Percentiles rank a stretch among this genome's conserved stretches.
Evolutionary conservation across 2,888 invertebrate species (phyloP).

Genomic region (Drosophila suboccidentalis): DNA sequence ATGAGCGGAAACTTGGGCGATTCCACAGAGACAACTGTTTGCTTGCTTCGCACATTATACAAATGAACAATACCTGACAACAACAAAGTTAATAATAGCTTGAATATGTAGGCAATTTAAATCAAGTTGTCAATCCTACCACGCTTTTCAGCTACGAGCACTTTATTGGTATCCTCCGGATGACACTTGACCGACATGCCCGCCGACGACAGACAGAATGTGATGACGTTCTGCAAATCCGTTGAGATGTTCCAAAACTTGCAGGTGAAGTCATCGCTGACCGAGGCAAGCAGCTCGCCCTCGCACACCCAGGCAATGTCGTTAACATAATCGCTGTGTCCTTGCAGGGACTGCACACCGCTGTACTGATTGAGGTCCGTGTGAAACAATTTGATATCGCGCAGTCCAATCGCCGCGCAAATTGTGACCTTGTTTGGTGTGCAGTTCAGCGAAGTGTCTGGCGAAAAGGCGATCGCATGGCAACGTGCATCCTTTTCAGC

Average conservation of each 20-base stretch:
- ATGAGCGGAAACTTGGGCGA: conserved; percentile 88
- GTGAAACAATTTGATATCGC: conserved; percentile 87
- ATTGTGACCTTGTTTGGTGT: conserved; percentile 87
- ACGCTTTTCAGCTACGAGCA: conserved; percentile 91
- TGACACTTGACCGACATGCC: conserved; percentile 90
- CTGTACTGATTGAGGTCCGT: conserved; percentile 87
- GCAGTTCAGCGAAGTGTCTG: conserved; percentile 88
- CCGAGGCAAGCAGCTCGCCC: conserved; percentile 90
- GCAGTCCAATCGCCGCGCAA: conserved; percentile 87
- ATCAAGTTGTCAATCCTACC: conserved; percentile 71
- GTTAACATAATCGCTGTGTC: conserved; percentile 90
- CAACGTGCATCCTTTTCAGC: conserved; percentile 87
- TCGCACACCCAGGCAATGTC: conserved; percentile 90
- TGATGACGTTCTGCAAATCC: conserved; percentile 86
- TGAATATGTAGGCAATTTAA: neutral
- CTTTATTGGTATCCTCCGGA: conserved; percentile 89
- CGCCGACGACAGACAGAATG: conserved; percentile 89
- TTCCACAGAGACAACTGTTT: conserved; percentile 89
- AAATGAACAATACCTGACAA: conserved; percentile 88
- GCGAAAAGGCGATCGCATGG: conserved; percentile 88
- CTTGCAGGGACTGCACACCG: conserved; percentile 85
- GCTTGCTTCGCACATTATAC: conserved; percentile 90
- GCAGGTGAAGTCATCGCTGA: conserved; percentile 91
- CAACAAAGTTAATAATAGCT: neutral
- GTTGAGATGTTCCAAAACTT: conserved; percentile 88